phyloP scores from a whole-genome alignment of 2,797 vertebrate genomes.

The Coccyzus lansbergi region DNA sequence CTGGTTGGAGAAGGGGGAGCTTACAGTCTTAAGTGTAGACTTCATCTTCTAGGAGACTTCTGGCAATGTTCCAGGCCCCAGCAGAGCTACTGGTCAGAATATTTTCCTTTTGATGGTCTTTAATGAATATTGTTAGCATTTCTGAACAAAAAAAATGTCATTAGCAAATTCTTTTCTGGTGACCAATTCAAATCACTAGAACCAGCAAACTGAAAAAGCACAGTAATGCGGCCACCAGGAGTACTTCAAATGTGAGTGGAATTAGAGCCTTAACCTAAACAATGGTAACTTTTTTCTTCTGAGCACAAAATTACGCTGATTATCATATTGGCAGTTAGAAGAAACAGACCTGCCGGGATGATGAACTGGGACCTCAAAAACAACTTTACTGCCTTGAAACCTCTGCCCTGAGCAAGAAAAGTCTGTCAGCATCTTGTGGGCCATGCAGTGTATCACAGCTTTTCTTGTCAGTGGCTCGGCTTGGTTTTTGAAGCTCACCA shows the following conservation, averaged over 20 bases:
- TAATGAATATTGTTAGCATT: neutral
- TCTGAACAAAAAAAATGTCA: neutral
- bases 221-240: neutral
- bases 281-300: neutral
- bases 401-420: neutral
- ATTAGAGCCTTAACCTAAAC: neutral
- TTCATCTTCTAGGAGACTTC: neutral
- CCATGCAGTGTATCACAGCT: neutral
- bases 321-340: neutral
- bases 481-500: neutral
- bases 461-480: neutral
- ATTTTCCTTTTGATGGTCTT: neutral
- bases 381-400: neutral
- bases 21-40: neutral
- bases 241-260: neutral
- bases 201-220: neutral
- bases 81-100: neutral
- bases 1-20: neutral
- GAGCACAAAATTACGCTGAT: neutral
- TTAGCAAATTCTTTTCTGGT: neutral
- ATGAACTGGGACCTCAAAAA: neutral
- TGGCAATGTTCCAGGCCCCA: neutral
- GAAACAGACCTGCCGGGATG: neutral
- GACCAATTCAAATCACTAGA: neutral
- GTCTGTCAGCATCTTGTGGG: neutral